Conservation (phyloP, 2,797 vertebrate species). For the Cyprinella venusta region DNA sequence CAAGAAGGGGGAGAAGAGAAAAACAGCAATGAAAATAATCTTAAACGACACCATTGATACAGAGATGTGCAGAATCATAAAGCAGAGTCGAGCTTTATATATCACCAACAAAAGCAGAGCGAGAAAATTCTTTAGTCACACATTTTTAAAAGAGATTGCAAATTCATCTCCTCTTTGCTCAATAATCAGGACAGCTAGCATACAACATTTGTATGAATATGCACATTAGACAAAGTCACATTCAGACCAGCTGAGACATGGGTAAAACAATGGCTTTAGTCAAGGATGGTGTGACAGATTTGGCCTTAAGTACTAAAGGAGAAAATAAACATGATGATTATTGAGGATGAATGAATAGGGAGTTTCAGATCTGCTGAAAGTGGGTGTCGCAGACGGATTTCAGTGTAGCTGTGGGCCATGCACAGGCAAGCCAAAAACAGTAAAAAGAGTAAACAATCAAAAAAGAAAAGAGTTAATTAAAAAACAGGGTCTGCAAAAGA, state of each 20-base stretch:
- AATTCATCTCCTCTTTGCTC: constrained; percentile 45
- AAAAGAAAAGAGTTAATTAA: background rate
- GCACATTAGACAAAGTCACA: constrained; percentile 15
- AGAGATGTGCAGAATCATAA: constrained; percentile 25
- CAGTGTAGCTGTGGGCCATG: constrained; percentile 11
- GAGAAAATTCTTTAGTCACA: constrained; percentile 51
- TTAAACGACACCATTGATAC: constrained; percentile 43
- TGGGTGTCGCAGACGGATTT: background rate
- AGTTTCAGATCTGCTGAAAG: constrained; percentile 18
- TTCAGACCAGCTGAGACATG: constrained; percentile 32
- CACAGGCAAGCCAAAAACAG: background rate
- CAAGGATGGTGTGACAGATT: constrained; percentile 22
- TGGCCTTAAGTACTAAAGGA: constrained; percentile 30
- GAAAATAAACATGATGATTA: constrained; percentile 24
- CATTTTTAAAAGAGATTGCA: constrained; percentile 46
- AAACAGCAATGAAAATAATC: constrained; percentile 30
- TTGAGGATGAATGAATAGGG: background rate
- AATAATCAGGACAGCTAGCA: constrained; percentile 55
- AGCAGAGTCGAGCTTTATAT: constrained; percentile 29
- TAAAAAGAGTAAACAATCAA: background rate
- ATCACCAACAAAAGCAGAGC: constrained; percentile 38
- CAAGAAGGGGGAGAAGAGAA: background rate
- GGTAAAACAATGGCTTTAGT: constrained; percentile 28
- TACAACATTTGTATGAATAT: constrained; percentile 41
- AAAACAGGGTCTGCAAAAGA: background rate